Base-by-base conservation (phyloP, 1,140 invertebrate species). In the Notospermus geniculatus region DNA sequence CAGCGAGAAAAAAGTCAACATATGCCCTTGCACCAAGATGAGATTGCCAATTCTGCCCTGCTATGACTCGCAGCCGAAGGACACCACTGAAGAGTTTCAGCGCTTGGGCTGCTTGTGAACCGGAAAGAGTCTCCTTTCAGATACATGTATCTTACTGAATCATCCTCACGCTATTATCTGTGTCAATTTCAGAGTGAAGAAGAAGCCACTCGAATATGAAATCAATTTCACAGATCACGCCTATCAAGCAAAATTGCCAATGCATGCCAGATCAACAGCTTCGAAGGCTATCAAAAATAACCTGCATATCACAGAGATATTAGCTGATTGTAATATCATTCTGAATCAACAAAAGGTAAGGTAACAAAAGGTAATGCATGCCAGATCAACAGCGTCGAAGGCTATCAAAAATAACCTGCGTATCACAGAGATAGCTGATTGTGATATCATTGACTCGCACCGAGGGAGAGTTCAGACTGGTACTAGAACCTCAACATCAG, bases 241-340 rank as follows among this genome's bases (percentile, higher is more conserved):
- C 0, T 81, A 81, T 64, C 79, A 81, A 62, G 62, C 64, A 36
- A 71, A 72, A 59, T 65, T 81, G 25, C 78, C 78, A 1, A 75
- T 77, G 71, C 75, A 80, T 67, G 77, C 77, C 11, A 63, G 79
- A 57, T 78, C 79, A 29, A 80, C 79, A 52, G 77, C 78, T 17
- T 68, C 78, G 2, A 70, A 76, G 63, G 64, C 76, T n/a, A 69
- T 81, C 1, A 80, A 80, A 67, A 80, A 77, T 64, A 81, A 81
- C 56, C 69, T 81, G 7, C 65, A 70, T 43, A 71, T 72, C 39
- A 79, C 78, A 27, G 80, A 81, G 66, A 66, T 76, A 36, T 65
- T 75, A 57, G 76, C 78, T 19, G 71, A 77, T 53, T 66, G 59
- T 36, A 79, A 73, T 68, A 60, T 78, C 36, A 75, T 77, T 43